A percentile compares a stretch with the other conserved stretches of the same genome.
These are phyloP conservation scores for Passer montanus DNA, from an alignment of 2,113 vertebrate genomes.

Conservation along the genomic window DNA sequence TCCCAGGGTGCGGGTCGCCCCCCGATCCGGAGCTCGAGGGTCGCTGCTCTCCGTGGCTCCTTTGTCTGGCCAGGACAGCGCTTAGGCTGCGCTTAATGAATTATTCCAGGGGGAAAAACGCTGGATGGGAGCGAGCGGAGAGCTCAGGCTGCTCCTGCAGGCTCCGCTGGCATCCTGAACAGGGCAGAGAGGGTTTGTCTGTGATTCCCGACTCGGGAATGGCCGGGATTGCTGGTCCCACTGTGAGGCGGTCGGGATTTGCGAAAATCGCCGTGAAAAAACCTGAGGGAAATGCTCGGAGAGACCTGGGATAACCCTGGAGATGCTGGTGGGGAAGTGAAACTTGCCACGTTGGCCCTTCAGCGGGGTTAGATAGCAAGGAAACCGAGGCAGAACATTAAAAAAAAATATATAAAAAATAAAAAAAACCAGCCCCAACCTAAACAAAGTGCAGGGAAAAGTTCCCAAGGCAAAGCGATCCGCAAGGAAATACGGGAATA, in stretches of 20 bases:
- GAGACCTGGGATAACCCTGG: not conserved
- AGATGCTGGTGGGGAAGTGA: accelerated
- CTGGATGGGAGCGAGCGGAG: not conserved
- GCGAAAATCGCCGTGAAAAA: not conserved
- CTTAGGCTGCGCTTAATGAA: not conserved
- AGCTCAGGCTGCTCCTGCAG: not conserved
- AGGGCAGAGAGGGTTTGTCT: not conserved
- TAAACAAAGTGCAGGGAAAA: not conserved
- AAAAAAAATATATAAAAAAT: too few relatives aligned
- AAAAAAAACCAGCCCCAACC: not conserved
- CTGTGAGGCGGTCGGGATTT: not conserved
- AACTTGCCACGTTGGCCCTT: not conserved
- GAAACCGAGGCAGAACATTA: not conserved
- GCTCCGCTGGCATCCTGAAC: not conserved
- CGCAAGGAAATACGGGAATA: not conserved
- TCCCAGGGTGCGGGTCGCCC: not conserved
- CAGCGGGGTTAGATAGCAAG: not conserved
- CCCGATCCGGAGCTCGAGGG: not conserved
- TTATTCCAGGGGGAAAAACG: not conserved
- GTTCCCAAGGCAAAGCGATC: not conserved
- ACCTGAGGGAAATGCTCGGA: not conserved
- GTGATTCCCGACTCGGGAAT: not conserved
- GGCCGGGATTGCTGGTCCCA: not conserved
- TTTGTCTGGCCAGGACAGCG: not conserved
- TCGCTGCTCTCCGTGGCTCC: accelerated